Evolutionary conservation across 2,888 invertebrate genomes (phyloP).

Genomic region (Drosophila greeni): DNA sequence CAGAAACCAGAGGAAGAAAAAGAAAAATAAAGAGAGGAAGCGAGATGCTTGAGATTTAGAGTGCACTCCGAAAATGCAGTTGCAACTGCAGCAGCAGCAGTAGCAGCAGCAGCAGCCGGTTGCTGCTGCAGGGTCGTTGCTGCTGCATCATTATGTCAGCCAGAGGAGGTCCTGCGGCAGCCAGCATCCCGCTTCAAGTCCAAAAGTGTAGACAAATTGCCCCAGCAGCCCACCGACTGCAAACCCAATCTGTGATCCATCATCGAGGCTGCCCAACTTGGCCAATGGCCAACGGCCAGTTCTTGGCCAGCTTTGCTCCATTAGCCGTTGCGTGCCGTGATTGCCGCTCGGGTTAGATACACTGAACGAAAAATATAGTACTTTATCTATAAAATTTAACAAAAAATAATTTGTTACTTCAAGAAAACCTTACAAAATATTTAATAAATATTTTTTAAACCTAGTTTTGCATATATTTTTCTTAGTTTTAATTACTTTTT

Average conservation of each 20-base stretch:
- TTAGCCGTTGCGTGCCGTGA: conserved; percentile 39
- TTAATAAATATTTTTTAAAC: background rate
- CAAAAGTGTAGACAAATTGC: conserved; percentile 72
- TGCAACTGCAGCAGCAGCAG: conserved; percentile 17
- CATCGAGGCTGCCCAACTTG: conserved; percentile 40
- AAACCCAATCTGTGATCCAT: conserved; percentile 23
- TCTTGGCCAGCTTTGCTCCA: conserved; percentile 26
- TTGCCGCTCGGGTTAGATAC: conserved; percentile 38
- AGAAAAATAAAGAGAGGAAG: conserved; percentile 16
- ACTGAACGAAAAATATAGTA: background rate
- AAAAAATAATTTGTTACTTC: background rate
- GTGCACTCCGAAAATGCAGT: conserved; percentile 47
- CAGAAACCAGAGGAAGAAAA: conserved; percentile 6
- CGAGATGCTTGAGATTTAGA: conserved; percentile 43
- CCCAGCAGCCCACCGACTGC: conserved; percentile 2
- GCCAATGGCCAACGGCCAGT: conserved; percentile 48
- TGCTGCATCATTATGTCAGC: conserved; percentile 45
- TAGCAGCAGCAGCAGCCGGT: conserved; percentile 25
- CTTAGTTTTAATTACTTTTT: background rate
- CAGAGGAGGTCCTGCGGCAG: conserved; percentile 33
- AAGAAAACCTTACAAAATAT: too few relatives aligned
- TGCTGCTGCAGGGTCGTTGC: conserved; percentile 15
- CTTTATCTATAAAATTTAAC: background rate
- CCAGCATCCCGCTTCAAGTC: conserved; percentile 15
- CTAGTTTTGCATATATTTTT: background rate